Evolutionary conservation across 2,797 vertebrate species (phyloP), one percentile per base, ranked within the genome.

Genomic region (Sebastes nivosus): DNA sequence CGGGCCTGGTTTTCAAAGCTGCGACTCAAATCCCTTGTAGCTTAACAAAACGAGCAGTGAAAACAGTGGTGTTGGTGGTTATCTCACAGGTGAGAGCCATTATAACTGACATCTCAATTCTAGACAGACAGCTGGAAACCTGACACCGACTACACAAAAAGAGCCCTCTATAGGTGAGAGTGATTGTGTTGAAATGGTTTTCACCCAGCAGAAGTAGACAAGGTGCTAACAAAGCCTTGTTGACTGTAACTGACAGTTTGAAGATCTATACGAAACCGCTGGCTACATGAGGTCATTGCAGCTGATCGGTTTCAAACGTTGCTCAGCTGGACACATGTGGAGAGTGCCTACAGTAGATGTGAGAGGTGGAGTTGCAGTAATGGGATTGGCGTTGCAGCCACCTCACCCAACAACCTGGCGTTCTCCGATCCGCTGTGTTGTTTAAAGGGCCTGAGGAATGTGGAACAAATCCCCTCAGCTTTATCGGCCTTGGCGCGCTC

Each of bases 381-480:
- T 75, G 67, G 82, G 73, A 84, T 87, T 84, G 82, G 66, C 50
- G 71, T 81, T 54, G 67, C 61, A 75, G 67, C 58, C 84, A 82
- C 88, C 85, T 92, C 90, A 86, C 72, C 90, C 91, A 54, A 83
- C 84, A 91, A 92, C 87, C 90, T 90, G 89, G 87, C 90, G 79
- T 88, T 90, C 82, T 87, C 79, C 82, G 87, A 87, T 92, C 85
- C 61, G 63, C 91, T 89, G 81, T 92, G 92, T 93, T 94, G 93
- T 95, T 95, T 95, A 92, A 94, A 94, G 90, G 92, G 90, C 82
- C 87, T 78, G 87, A 81, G 95, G 95, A 96, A 96, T 96, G 95
- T 96, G 94, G 92, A 95, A 95, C 95, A 95, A 96, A 96, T 95
- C 94, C 93, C 88, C 83, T 94, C 90, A 95, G 95, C 94, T 94